phyloP scores from a whole-genome alignment of 1,140 invertebrate species.

The Teleogryllus occipitalis region DNA sequence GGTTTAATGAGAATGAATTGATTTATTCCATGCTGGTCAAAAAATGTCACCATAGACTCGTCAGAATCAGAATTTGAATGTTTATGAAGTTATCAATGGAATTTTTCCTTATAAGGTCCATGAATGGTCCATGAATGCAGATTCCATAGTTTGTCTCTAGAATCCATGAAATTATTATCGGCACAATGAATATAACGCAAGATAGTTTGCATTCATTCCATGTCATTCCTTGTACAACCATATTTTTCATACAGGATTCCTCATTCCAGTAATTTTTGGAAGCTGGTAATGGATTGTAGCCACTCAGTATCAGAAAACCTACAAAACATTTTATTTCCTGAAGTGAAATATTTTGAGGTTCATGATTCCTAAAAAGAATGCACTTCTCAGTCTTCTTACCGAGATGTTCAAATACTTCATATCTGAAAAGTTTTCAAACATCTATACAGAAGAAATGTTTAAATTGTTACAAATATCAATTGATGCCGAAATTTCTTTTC shows the following conservation, averaged over 20 bases:
- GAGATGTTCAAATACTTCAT: not conserved
- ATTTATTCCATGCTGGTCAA: too few relatives aligned
- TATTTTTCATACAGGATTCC: not conserved
- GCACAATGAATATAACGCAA: not conserved
- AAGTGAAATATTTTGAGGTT: not conserved
- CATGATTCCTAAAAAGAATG: not conserved
- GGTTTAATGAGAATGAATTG: too few relatives aligned
- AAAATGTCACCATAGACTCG: too few relatives aligned
- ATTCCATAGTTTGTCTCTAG: not conserved
- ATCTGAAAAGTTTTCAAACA: not conserved
- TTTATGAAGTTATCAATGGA: too few relatives aligned
- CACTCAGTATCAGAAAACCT: not conserved
- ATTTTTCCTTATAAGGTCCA: too few relatives aligned
- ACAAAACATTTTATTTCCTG: not conserved
- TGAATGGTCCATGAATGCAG: not conserved
- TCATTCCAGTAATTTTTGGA: not conserved
- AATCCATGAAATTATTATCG: not conserved
- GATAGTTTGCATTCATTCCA: not conserved
- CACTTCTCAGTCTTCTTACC: not conserved
- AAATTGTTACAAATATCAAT: not conserved
- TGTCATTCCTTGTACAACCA: not conserved
- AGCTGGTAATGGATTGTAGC: not conserved
- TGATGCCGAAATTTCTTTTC: not conserved
- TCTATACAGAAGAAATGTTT: not conserved
- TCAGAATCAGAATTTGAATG: too few relatives aligned